Evolutionary conservation across 2,888 invertebrate species (phyloP).

Genomic region (Pycnomerus fuliginosus): DNA sequence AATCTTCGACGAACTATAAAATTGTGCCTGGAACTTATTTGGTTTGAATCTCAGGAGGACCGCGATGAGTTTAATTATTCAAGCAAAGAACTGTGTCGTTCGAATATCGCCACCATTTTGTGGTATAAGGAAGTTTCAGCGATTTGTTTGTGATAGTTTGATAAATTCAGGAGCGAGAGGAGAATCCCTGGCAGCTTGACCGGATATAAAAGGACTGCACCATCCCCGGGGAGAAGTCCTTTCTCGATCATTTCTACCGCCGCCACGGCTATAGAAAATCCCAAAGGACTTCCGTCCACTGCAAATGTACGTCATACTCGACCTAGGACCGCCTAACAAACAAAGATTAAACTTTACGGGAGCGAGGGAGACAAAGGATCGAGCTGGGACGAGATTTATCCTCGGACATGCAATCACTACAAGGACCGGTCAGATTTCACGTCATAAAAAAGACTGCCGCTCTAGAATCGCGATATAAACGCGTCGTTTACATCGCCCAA

Average conservation of each 20-base stretch:
- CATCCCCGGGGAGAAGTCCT: slow-evolving; percentile 29
- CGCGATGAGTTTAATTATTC: too few relatives aligned
- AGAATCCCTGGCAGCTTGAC: slow-evolving; percentile 22
- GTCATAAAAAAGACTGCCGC: slow-evolving; percentile 7
- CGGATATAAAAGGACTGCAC: slow-evolving; percentile 27
- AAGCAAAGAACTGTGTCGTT: too few relatives aligned
- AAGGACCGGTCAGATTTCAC: slow-evolving; percentile 8
- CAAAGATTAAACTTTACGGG: slow-evolving; percentile 23
- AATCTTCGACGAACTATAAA: too few relatives aligned
- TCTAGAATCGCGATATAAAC: slow-evolving; percentile 10
- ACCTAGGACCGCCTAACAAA: slow-evolving; percentile 5
- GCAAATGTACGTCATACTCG: slow-evolving; percentile 22
- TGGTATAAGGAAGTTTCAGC: too few relatives aligned
- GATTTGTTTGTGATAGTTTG: too few relatives aligned
- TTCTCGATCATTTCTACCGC: slow-evolving; percentile 33
- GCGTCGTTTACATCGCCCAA: slow-evolving; percentile 8
- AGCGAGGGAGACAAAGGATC: slow-evolving; percentile 11
- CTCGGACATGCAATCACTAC: slow-evolving; percentile 3
- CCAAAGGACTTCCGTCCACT: slow-evolving; percentile 24
- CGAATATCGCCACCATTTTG: too few relatives aligned
- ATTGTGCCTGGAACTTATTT: too few relatives aligned
- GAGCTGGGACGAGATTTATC: slow-evolving; percentile 1
- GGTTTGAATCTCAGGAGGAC: too few relatives aligned
- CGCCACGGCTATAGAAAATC: slow-evolving; percentile 26
- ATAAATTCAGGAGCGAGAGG: not conserved